Evolutionary conservation across 2,888 invertebrate genomes (phyloP).

Genomic region (Hirudinaria manillensis): DNA sequence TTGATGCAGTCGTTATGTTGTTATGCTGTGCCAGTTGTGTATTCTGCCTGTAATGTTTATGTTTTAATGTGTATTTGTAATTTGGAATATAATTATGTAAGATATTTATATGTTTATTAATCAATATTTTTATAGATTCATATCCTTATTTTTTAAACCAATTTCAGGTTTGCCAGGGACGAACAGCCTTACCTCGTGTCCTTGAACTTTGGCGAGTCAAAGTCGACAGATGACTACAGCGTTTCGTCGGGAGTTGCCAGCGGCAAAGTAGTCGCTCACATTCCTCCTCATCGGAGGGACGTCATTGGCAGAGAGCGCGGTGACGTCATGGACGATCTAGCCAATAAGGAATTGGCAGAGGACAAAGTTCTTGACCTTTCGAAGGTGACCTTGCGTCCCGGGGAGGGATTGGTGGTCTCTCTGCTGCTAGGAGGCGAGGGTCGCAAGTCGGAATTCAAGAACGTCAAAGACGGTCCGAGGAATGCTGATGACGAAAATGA

Average conservation of each 20-base stretch:
- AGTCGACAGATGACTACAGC: slow-evolving; percentile 42
- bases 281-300: slow-evolving; percentile 34
- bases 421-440: slow-evolving; percentile 29
- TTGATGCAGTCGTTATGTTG: too few relatives aligned
- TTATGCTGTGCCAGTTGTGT: too few relatives aligned
- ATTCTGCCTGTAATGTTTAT: too few relatives aligned
- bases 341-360: slow-evolving; percentile 23
- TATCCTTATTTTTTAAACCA: too few relatives aligned
- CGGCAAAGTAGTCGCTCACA: slow-evolving; percentile 35
- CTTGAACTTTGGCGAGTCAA: slow-evolving; percentile 45
- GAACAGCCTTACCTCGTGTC: slow-evolving; percentile 44
- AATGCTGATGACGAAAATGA: neutral
- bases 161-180: slow-evolving; percentile 33
- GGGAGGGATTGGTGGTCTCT: slow-evolving; percentile 46
- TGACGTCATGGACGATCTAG: neutral
- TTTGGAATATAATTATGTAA: too few relatives aligned
- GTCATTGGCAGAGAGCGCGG: neutral
- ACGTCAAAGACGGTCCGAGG: neutral
- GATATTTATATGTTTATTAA: too few relatives aligned
- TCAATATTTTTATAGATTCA: too few relatives aligned
- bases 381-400: slow-evolving; percentile 42
- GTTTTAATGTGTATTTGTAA: too few relatives aligned
- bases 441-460: neutral
- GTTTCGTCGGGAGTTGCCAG: slow-evolving; percentile 33
- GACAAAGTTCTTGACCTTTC: slow-evolving; percentile 35